Base-by-base conservation (phyloP, 2,888 invertebrate genomes). In the Limnephilus marmoratus region DNA sequence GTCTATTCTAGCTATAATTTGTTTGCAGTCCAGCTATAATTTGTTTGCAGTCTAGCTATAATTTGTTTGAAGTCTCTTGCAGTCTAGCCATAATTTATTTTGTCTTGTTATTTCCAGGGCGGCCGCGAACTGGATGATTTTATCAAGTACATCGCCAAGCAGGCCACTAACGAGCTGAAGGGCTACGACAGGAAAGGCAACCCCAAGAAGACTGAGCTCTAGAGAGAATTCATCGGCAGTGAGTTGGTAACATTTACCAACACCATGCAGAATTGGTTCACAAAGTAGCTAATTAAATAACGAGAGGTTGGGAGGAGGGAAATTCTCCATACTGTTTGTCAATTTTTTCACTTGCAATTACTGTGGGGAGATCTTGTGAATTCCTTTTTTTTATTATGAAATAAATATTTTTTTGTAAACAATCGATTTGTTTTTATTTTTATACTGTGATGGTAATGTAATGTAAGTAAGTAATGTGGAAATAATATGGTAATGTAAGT, bases 41-140 rank as follows among this genome's bases (percentile, higher is more conserved):
- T 45, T 45, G 9, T 45, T 45, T 45, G 45, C 45, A 45, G 45
- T 13, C 13, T 13, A 45, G 45, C 45, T 45, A 45, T 45, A 45
- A 45, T 45, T 45, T 13, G 9, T 45, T 12, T 45, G 45, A 2
- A 45, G 45, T 45, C 45, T 13, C 45, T 45, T 45, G 53, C 53
- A 18, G 18, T 68, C 18, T 68, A 68, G 68, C 5, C 7, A 45
- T 11, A 15, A 86, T 85, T 24, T 24, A 31, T 85, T 85, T 11
- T 37, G 18, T 85, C 24, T 34, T 85, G 83, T 83, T 53, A 53
- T 53, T 34, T 96, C n/a, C 96, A 98, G 97, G 99, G 99, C 94
- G 99, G 99, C 3, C 98, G 99, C 93, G 98, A 98, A 94, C 96
- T 98, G 11, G 98, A 99, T 93, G 99, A 99, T 95, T 99, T 99